Conservation (phyloP, 2,888 invertebrate species). For the Volucella inflata region DNA sequence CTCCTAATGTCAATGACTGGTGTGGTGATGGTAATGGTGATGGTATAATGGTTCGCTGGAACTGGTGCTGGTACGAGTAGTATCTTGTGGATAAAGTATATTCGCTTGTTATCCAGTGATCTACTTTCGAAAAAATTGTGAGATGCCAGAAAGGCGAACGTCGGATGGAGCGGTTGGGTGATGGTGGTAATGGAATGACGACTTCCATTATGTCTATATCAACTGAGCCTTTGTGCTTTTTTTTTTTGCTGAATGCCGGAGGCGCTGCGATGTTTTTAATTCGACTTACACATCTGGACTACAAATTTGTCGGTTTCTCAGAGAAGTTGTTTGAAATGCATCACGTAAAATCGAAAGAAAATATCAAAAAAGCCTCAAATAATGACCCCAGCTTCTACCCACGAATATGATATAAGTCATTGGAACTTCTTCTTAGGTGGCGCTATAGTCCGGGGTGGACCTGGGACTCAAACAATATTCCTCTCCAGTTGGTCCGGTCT, state of each 20-base stretch:
- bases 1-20: slow-evolving; percentile 69
- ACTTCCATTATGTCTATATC: slow-evolving; percentile 61
- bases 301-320: too few species aligned
- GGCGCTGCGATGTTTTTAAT: slow-evolving; percentile 26
- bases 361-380: too few species aligned
- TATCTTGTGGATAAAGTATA: slow-evolving; percentile 49
- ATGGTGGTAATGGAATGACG: slow-evolving; percentile 55
- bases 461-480: too few species aligned
- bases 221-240: slow-evolving; percentile 32
- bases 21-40: slow-evolving; percentile 14
- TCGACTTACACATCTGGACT: too few species aligned
- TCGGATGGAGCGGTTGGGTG: slow-evolving; percentile 17
- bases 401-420: too few species aligned
- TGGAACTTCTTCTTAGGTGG: too few species aligned
- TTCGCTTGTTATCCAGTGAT: slow-evolving; percentile 73
- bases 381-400: too few species aligned
- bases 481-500: too few species aligned
- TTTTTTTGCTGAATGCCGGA: slow-evolving; percentile 54
- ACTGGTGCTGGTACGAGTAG: slow-evolving; percentile 19
- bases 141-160: slow-evolving; percentile 63
- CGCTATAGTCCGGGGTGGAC: too few species aligned
- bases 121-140: slow-evolving; percentile 69
- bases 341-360: too few species aligned
- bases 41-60: slow-evolving; percentile 17
- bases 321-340: too few species aligned